phyloP scores from a whole-genome alignment of 2,113 vertebrate genomes.

The Hiodon tergisus region DNA sequence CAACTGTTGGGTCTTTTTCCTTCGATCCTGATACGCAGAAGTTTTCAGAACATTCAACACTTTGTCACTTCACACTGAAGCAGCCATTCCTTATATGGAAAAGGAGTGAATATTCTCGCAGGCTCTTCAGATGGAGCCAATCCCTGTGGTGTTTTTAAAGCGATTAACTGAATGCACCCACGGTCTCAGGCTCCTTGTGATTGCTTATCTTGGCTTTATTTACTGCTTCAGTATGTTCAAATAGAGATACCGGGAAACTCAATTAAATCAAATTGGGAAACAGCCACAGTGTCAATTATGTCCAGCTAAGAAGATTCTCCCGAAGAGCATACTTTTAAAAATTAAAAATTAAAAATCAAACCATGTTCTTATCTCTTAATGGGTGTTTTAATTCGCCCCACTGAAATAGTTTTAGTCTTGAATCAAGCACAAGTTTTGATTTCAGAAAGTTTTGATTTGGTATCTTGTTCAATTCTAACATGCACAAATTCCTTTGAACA shows the following conservation, averaged over 20 bases:
- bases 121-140: slow-evolving; percentile 1
- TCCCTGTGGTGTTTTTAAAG: slow-evolving; percentile 12
- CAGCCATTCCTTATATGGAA: no score
- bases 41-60: no score
- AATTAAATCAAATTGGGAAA: not conserved
- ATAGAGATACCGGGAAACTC: not conserved
- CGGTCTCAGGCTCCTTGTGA: not conserved
- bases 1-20: no score
- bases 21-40: no score
- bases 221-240: not conserved
- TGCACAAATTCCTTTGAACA: no score
- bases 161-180: not conserved
- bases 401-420: not conserved
- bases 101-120: not conserved
- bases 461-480: no score
- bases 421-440: not conserved
- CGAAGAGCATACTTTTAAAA: not conserved
- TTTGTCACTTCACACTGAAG: no score
- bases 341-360: not conserved
- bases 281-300: not conserved
- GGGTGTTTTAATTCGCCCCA: not conserved
- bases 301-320: not conserved
- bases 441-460: no score
- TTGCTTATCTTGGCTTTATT: not conserved
- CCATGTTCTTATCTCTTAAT: no score